Evolutionary conservation across 2,888 invertebrate genomes (phyloP).

Genomic region (Heterodera filipjevi): DNA sequence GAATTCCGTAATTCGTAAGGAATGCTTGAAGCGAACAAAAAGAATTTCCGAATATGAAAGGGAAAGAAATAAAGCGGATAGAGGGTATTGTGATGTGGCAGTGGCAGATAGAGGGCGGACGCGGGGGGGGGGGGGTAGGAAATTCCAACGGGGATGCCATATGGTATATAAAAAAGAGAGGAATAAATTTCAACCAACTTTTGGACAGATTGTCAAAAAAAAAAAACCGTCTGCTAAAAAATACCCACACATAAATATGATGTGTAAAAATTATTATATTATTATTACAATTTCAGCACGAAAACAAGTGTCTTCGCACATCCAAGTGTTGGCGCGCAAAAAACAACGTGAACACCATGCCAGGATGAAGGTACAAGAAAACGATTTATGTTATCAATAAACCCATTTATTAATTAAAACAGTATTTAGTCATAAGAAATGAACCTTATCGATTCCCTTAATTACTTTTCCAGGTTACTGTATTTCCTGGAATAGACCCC

Average conservation of each 20-base stretch:
- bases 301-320: conserved; percentile 99
- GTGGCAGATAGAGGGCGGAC: too few relatives aligned
- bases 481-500: too few relatives aligned
- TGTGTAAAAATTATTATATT: not conserved
- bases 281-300: conserved; percentile 70
- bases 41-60: not conserved
- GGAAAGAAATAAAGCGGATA: too few relatives aligned
- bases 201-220: not conserved
- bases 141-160: not conserved
- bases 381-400: not conserved
- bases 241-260: too few relatives aligned
- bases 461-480: too few relatives aligned
- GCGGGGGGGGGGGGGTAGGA: not conserved
- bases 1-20: too few relatives aligned
- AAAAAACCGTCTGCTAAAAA: not conserved
- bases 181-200: too few relatives aligned
- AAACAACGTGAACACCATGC: conserved; percentile 97
- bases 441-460: too few relatives aligned
- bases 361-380: conserved; percentile 82
- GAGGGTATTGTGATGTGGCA: not conserved
- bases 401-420: not conserved
- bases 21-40: not conserved
- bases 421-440: too few relatives aligned
- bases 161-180: not conserved
- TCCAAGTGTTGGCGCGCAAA: conserved; percentile 97